Percentiles rank a stretch among this genome's conserved stretches.
Evolutionary conservation across 2,888 invertebrate species (phyloP).

Genomic region (Drosophila dives): DNA sequence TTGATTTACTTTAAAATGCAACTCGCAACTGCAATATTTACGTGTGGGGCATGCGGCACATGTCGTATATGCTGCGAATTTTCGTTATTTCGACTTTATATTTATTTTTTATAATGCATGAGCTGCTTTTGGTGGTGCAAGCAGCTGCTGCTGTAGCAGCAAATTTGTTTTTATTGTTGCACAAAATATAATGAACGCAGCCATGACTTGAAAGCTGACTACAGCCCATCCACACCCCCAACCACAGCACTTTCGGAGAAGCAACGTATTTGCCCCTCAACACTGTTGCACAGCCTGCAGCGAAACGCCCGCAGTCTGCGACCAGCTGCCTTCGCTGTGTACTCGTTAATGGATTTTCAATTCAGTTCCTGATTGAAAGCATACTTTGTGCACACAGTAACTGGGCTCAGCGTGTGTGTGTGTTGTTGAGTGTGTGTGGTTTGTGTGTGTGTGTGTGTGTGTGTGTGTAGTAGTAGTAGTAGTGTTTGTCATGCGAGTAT

Average conservation of each 20-base stretch:
- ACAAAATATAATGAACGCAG: slow-evolving; percentile 63
- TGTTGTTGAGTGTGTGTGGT: slow-evolving; percentile 5
- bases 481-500: slow-evolving; percentile 57
- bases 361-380: slow-evolving; percentile 81
- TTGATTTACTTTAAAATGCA: slow-evolving; percentile 64
- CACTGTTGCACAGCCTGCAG: slow-evolving; percentile 3
- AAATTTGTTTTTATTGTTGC: slow-evolving; percentile 79
- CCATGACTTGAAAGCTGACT: slow-evolving; percentile 56
- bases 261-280: slow-evolving; percentile 5
- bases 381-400: slow-evolving; percentile 59
- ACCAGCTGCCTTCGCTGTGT: slow-evolving; percentile 64
- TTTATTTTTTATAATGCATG: slow-evolving; percentile 25
- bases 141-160: slow-evolving; percentile 27
- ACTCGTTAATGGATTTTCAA: slow-evolving; percentile 81
- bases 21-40: slow-evolving; percentile 44
- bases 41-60: slow-evolving; percentile 35
- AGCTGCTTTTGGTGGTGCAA: slow-evolving; percentile 22
- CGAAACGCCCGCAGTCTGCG: slow-evolving; percentile 34
- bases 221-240: background rate
- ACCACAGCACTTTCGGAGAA: background rate
- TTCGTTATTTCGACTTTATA: slow-evolving; percentile 36
- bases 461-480: slow-evolving; percentile 19
- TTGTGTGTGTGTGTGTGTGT: slow-evolving; percentile 34
- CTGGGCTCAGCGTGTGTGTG: slow-evolving; percentile 1
- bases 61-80: slow-evolving; percentile 53